Percentiles rank a stretch among this genome's conserved stretches.
Conservation (phyloP, 2,888 invertebrate genomes). For the Sialis fuliginosa region DNA sequence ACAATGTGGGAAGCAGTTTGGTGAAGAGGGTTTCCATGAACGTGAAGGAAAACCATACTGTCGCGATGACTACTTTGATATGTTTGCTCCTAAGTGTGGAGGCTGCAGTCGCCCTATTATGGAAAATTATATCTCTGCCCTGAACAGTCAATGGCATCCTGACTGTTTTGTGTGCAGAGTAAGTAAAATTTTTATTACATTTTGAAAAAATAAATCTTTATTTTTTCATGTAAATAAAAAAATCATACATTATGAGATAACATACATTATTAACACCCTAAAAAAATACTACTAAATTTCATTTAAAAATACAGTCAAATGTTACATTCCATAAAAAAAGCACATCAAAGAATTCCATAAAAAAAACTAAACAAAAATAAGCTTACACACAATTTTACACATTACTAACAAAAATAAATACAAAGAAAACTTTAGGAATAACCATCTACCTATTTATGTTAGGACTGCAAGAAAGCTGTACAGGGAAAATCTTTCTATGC, state of each 20-base stretch:
- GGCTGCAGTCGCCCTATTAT: constrained; percentile 91
- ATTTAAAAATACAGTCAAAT: too few species aligned
- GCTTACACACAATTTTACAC: too few species aligned
- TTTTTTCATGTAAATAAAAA: too few species aligned
- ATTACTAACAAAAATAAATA: too few species aligned
- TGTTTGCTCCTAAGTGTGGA: constrained; percentile 96
- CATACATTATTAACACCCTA: too few species aligned
- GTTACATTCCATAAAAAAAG: too few species aligned
- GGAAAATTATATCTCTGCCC: constrained; percentile 95
- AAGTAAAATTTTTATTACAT: constrained; percentile 25
- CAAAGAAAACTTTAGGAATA: too few species aligned
- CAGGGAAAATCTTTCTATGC: constrained; percentile 94
- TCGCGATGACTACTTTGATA: constrained; percentile 87
- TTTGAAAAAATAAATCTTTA: too few species aligned
- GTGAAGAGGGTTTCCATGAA: constrained; percentile 96
- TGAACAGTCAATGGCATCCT: constrained; percentile 96
- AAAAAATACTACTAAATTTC: too few species aligned
- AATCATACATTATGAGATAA: too few species aligned
- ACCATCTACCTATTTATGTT: constrained; percentile 11
- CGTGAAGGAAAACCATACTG: constrained; percentile 92
- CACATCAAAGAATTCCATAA: too few species aligned
- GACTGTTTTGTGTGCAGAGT: constrained; percentile 99
- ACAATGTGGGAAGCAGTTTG: constrained; percentile 92
- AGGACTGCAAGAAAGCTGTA: constrained; percentile 90
- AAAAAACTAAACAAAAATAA: too few species aligned